Evolutionary conservation across 2,113 vertebrate genomes (phyloP).

Genomic region (Sinocyclocheilus grahami): DNA sequence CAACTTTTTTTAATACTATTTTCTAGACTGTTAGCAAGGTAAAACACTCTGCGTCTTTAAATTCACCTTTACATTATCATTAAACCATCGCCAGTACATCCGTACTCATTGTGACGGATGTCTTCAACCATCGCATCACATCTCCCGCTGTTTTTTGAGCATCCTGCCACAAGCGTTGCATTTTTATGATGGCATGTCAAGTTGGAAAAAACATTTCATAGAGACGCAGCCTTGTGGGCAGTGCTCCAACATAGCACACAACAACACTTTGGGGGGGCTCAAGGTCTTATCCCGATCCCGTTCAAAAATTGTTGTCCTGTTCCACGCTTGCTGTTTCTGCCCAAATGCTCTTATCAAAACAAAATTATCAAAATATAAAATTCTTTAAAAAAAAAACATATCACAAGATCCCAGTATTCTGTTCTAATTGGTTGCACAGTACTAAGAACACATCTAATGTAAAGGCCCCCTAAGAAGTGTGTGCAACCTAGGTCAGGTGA

Average conservation of each 20-base stretch:
- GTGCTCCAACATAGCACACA: background rate
- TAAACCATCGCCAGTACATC: background rate
- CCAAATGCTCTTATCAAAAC: too few relatives aligned
- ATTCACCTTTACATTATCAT: background rate
- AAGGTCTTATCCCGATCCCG: background rate
- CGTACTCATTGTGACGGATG: background rate
- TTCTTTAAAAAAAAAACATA: too few relatives aligned
- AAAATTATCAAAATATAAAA: too few relatives aligned
- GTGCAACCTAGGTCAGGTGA: background rate
- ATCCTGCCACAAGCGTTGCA: background rate
- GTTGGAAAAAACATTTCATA: background rate
- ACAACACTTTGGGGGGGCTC: background rate
- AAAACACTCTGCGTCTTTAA: background rate
- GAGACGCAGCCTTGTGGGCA: background rate
- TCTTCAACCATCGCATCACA: constrained; percentile 8
- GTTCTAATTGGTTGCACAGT: too few relatives aligned
- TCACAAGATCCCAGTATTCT: too few relatives aligned
- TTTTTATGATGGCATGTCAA: constrained; percentile 19
- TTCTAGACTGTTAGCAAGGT: background rate
- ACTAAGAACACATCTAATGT: too few relatives aligned
- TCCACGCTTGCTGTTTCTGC: too few relatives aligned
- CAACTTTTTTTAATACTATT: background rate
- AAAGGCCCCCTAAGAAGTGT: too few relatives aligned
- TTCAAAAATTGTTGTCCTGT: too few relatives aligned
- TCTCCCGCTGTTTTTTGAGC: background rate